Percentiles rank a stretch among this genome's conserved stretches.
phyloP scores from a whole-genome alignment of 2,888 invertebrate genomes.

The Dolichopus griseipennis region DNA sequence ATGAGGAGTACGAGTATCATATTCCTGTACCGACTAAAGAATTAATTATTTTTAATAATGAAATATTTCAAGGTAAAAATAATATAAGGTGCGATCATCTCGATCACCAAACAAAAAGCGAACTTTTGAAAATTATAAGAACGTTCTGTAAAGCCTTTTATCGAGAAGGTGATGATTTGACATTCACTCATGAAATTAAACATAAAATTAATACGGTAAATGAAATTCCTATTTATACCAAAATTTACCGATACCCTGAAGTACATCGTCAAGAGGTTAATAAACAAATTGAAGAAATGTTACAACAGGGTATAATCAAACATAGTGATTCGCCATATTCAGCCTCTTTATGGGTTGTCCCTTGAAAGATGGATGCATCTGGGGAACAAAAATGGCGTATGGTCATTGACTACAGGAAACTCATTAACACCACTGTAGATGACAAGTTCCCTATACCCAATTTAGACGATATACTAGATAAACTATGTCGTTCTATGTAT shows the following conservation, averaged over 20 bases:
- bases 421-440: slow-evolving; percentile 21
- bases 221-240: slow-evolving; percentile 18
- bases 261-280: slow-evolving; percentile 19
- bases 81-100: slow-evolving; percentile 10
- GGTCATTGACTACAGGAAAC: no score
- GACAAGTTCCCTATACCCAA: slow-evolving; percentile 23
- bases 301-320: no score
- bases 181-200: slow-evolving; percentile 17
- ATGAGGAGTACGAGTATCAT: neutral
- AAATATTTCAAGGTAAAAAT: neutral
- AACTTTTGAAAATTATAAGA: neutral
- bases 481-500: slow-evolving; percentile 20
- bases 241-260: slow-evolving; percentile 20
- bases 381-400: slow-evolving; percentile 21
- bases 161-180: neutral
- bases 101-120: slow-evolving; percentile 7
- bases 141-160: neutral
- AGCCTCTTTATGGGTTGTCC: slow-evolving; percentile 22
- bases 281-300: slow-evolving; percentile 28
- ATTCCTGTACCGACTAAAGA: neutral
- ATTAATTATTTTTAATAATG: slow-evolving; percentile 5
- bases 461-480: slow-evolving; percentile 21
- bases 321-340: no score
- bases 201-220: slow-evolving; percentile 15
- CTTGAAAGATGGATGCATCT: slow-evolving; percentile 21